These are phyloP conservation scores for Fragum sueziense DNA, from an alignment of 2,888 invertebrate genomes.

Conservation along the genomic window DNA sequence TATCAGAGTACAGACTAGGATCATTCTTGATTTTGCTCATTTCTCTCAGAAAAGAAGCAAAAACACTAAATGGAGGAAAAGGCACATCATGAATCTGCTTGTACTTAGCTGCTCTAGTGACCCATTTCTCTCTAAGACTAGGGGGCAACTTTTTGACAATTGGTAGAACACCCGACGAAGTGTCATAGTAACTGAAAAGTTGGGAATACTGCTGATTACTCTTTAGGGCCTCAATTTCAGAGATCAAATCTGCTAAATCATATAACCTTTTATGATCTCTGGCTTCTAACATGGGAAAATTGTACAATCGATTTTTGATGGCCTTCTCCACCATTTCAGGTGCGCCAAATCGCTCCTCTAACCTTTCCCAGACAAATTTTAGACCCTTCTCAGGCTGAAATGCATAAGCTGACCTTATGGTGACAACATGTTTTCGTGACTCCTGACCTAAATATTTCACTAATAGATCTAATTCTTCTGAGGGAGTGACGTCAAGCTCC, in stretches of 20 bases:
- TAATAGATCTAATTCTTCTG: slow-evolving; percentile 30
- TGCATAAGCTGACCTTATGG: slow-evolving; percentile 22
- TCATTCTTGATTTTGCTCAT: slow-evolving; percentile 28
- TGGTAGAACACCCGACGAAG: slow-evolving; percentile 10
- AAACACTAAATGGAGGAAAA: slow-evolving; percentile 28
- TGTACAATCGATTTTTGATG: slow-evolving; percentile 13
- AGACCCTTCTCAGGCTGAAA: slow-evolving; percentile 17
- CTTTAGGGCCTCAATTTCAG: slow-evolving; percentile 21
- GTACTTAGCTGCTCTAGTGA: slow-evolving; percentile 11
- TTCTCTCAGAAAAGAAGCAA: slow-evolving; percentile 5
- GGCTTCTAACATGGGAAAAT: slow-evolving; percentile 6
- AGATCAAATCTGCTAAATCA: slow-evolving; percentile 16
- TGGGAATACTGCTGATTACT: background rate
- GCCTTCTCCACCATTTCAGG: slow-evolving; percentile 29
- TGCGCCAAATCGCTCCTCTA: slow-evolving; percentile 39
- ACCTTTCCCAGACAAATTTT: slow-evolving; percentile 22
- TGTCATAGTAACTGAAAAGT: slow-evolving; percentile 19
- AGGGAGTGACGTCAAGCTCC: slow-evolving; percentile 22
- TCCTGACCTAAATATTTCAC: slow-evolving; percentile 30
- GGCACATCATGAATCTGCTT: slow-evolving; percentile 6
- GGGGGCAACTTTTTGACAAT: slow-evolving; percentile 22
- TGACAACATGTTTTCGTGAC: slow-evolving; percentile 21
- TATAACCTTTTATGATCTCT: background rate
- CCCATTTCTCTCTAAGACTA: slow-evolving; percentile 25
- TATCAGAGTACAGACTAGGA: slow-evolving; percentile 23